These are phyloP conservation scores for Ptychadena robeensis DNA, from an alignment of 2,797 vertebrate genomes.

Conservation along the genomic window DNA sequence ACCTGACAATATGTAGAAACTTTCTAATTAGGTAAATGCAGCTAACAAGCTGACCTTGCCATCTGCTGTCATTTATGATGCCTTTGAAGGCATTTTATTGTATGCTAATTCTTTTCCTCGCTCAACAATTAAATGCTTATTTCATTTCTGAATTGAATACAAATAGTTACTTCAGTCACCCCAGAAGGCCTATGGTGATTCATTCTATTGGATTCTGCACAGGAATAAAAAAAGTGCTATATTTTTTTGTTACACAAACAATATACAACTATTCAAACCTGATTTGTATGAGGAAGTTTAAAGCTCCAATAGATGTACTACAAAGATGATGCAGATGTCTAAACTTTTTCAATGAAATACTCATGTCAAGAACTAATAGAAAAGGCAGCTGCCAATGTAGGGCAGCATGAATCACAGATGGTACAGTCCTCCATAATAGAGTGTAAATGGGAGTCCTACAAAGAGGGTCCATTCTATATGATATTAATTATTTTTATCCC, in stretches of 20 bases:
- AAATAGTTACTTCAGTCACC: constrained; percentile 36
- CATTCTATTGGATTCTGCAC: constrained; percentile 14
- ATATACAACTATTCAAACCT: constrained; percentile 9
- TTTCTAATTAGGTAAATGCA: constrained; percentile 67
- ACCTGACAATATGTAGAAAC: constrained; percentile 68
- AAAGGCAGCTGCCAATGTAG: background rate
- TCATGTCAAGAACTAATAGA: background rate
- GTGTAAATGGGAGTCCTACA: background rate
- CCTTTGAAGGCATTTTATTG: constrained; percentile 44
- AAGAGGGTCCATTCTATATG: background rate
- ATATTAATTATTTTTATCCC: background rate
- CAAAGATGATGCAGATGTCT: background rate
- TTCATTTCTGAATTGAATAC: constrained; percentile 54
- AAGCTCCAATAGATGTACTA: constrained; percentile 7
- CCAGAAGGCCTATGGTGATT: constrained; percentile 12
- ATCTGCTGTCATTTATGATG: constrained; percentile 69
- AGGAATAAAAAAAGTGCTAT: constrained; percentile 21
- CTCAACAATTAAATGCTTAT: constrained; percentile 58
- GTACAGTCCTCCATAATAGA: background rate
- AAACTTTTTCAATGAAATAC: background rate
- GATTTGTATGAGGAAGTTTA: constrained; percentile 32
- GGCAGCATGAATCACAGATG: constrained; percentile 3
- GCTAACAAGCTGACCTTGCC: constrained; percentile 71
- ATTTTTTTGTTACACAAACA: constrained; percentile 25
- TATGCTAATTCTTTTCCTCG: constrained; percentile 56